Evolutionary conservation across 2,113 vertebrate species (phyloP).

Genomic region (Chaetops frenatus): DNA sequence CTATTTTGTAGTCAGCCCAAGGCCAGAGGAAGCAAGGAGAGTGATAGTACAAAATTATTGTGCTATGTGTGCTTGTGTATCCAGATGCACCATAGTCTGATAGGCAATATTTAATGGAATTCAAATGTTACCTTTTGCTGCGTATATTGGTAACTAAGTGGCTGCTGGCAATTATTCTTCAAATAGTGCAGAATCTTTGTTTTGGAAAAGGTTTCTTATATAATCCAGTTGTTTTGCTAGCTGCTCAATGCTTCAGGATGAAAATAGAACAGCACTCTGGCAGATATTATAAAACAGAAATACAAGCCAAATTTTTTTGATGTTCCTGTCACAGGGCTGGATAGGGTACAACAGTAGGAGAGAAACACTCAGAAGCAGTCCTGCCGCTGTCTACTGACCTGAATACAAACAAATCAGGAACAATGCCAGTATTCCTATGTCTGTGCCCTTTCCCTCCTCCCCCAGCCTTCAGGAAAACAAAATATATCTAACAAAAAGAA

Average conservation of each 20-base stretch:
- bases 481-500: neutral
- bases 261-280: neutral
- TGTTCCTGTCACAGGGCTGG: neutral
- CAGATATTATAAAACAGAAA: slow-evolving; percentile 25
- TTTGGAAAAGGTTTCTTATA: neutral
- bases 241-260: neutral
- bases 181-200: neutral
- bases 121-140: neutral
- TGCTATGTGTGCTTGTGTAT: neutral
- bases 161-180: neutral
- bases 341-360: neutral
- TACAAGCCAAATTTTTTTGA: slow-evolving; percentile 19
- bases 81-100: neutral
- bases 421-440: neutral
- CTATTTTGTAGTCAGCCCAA: neutral
- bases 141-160: neutral
- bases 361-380: neutral
- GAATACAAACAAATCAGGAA: slow-evolving; percentile 25
- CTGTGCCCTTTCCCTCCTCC: neutral
- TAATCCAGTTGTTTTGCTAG: neutral
- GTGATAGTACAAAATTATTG: neutral
- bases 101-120: neutral
- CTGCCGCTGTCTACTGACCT: neutral
- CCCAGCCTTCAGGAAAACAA: neutral
- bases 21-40: neutral